Percentiles rank a stretch among this genome's conserved stretches.
These are phyloP conservation scores for Hesperia comma DNA, from an alignment of 2,888 invertebrate genomes.

Conservation along the genomic window DNA sequence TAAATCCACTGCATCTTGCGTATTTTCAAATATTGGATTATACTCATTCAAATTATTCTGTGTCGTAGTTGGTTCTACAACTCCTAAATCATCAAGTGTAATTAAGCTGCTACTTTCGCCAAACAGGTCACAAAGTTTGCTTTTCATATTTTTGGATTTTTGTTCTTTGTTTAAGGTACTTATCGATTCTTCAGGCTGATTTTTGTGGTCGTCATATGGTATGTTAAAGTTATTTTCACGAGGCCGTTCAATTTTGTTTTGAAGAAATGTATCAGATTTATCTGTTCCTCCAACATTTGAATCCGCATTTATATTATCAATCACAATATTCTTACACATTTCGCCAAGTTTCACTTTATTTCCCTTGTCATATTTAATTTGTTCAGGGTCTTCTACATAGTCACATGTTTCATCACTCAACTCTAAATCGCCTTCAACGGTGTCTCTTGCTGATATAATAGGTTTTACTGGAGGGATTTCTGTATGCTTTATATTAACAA, in stretches of 20 bases:
- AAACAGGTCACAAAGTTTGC: slow-evolving; percentile 69
- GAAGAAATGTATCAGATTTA: slow-evolving; percentile 1
- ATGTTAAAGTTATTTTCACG: slow-evolving; percentile 8
- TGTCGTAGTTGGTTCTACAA: slow-evolving; percentile 43
- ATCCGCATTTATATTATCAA: slow-evolving; percentile 33
- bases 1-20: slow-evolving; percentile 63
- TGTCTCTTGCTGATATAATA: slow-evolving; percentile 12
- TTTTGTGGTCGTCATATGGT: not conserved
- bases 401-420: slow-evolving; percentile 59
- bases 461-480: slow-evolving; percentile 1
- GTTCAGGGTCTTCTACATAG: slow-evolving; percentile 16
- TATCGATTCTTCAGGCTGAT: slow-evolving; percentile 2
- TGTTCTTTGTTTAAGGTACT: slow-evolving; percentile 21
- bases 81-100: slow-evolving; percentile 72
- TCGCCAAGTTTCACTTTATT: slow-evolving; percentile 1
- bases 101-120: slow-evolving; percentile 75
- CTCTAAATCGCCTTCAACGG: slow-evolving; percentile 70
- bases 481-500: not conserved
- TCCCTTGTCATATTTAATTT: slow-evolving; percentile 27
- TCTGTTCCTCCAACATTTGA: slow-evolving; percentile 29
- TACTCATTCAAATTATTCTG: slow-evolving; percentile 46
- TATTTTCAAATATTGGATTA: slow-evolving; percentile 63
- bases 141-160: slow-evolving; percentile 39
- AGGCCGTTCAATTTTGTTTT: not conserved
- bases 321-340: slow-evolving; percentile 18